phyloP scores from a whole-genome alignment of 2,888 invertebrate genomes.

The Fissipunctia ypsillon region DNA sequence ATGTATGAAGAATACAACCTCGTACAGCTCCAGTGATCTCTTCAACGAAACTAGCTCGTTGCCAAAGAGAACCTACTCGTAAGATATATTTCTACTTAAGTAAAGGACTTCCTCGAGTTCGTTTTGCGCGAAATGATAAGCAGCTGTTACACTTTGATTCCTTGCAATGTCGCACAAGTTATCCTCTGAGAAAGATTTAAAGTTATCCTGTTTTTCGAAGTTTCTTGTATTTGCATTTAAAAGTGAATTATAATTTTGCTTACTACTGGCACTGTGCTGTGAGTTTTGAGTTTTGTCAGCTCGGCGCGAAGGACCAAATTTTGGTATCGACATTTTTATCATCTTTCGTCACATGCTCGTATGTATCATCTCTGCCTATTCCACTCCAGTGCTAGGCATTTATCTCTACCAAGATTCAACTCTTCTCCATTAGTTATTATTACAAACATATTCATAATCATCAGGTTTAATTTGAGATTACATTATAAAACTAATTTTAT shows the following conservation, averaged over 20 bases:
- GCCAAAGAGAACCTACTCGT: constrained; percentile 6
- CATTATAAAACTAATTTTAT: not conserved
- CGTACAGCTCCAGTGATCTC: not conserved
- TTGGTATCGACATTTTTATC: not conserved
- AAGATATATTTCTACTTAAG: constrained; percentile 17
- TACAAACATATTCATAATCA: not conserved
- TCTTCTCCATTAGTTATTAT: not conserved
- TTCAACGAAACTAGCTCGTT: not conserved
- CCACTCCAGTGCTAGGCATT: too few relatives aligned
- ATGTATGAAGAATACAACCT: too few relatives aligned
- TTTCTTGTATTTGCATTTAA: constrained; percentile 2
- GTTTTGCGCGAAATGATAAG: constrained; percentile 33
- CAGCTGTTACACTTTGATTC: constrained; percentile 37
- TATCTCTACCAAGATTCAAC: not conserved
- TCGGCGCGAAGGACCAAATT: not conserved
- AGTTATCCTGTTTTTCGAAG: not conserved
- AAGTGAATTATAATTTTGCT: not conserved
- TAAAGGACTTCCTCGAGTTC: constrained; percentile 27
- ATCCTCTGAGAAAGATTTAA: constrained; percentile 1
- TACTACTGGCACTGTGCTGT: not conserved
- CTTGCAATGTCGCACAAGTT: constrained; percentile 21
- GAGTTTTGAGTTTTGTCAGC: not conserved
- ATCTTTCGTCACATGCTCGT: not conserved
- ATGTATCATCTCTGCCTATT: not conserved
- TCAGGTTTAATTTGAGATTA: not conserved